These are phyloP conservation scores for Sisyra nigra DNA, from an alignment of 2,888 invertebrate genomes.

Conservation along the genomic window DNA sequence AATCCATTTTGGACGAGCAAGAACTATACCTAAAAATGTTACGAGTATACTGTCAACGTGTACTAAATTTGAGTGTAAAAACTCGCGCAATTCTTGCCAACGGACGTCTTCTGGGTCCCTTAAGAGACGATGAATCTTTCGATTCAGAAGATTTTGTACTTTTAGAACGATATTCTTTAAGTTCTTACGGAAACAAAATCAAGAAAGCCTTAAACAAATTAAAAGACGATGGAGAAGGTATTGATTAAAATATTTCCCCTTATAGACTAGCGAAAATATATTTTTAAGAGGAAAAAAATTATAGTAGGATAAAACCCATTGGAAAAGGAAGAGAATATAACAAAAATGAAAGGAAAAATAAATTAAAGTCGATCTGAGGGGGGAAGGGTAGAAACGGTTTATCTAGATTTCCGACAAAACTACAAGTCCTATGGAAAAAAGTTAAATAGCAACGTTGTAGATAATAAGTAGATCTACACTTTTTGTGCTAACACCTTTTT, in stretches of 20 bases:
- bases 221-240: constrained; percentile 27
- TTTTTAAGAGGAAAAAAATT: too few species aligned
- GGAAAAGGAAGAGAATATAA: too few species aligned
- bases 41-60: constrained; percentile 50
- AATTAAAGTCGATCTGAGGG: too few species aligned
- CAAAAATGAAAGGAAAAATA: too few species aligned
- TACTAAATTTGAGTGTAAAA: constrained; percentile 49
- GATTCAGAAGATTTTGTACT: constrained; percentile 77
- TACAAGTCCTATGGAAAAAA: too few species aligned
- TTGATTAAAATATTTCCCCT: constrained; percentile 9
- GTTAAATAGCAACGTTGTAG: too few species aligned
- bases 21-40: constrained; percentile 50
- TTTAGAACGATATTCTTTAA: constrained; percentile 60
- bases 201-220: constrained; percentile 41
- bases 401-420: too few species aligned
- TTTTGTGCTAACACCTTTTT: too few species aligned
- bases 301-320: too few species aligned
- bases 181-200: constrained; percentile 57
- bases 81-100: constrained; percentile 68
- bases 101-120: constrained; percentile 76
- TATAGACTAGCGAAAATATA: not conserved
- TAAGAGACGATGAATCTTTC: constrained; percentile 57
- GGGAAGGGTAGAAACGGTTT: too few species aligned
- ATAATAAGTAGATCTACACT: too few species aligned
- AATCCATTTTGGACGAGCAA: constrained; percentile 38